These are phyloP conservation scores for Myzus persicae DNA, from an alignment of 1,140 invertebrate species.

Conservation along the genomic window DNA sequence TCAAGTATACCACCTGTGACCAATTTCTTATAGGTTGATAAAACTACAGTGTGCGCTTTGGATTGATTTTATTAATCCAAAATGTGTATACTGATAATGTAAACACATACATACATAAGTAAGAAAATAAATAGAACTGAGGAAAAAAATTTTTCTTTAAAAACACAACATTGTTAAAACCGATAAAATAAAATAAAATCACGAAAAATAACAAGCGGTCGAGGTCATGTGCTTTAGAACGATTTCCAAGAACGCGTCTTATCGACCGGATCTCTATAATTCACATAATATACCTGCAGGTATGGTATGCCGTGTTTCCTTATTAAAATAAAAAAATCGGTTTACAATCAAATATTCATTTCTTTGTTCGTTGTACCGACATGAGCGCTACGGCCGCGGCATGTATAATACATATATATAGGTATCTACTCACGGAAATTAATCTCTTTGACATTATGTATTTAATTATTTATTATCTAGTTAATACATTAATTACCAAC, in stretches of 20 bases:
- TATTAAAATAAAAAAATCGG: conserved; percentile 10
- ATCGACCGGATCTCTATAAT: neutral
- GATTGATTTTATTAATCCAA: neutral
- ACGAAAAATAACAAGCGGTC: neutral
- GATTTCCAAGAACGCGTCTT: conserved; percentile 20
- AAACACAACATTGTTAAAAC: neutral
- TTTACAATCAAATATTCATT: conserved; percentile 1
- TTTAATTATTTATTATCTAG: too few relatives aligned
- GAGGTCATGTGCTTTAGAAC: neutral
- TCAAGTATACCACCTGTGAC: neutral
- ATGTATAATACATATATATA: neutral
- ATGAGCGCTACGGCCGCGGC: neutral
- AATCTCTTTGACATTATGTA: neutral
- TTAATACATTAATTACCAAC: too few relatives aligned
- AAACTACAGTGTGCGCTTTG: neutral
- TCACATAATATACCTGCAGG: neutral
- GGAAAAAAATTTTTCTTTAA: neutral
- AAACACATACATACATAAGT: neutral
- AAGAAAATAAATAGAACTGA: neutral
- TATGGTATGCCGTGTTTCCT: neutral
- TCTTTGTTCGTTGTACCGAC: neutral
- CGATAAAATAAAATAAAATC: neutral
- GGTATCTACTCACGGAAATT: neutral
- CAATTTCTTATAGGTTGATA: neutral
- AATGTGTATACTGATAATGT: neutral